Evolutionary conservation across 2,797 vertebrate species (phyloP), one percentile per base, ranked within the genome.

Genomic region (Acrossocheilus fasciatus): DNA sequence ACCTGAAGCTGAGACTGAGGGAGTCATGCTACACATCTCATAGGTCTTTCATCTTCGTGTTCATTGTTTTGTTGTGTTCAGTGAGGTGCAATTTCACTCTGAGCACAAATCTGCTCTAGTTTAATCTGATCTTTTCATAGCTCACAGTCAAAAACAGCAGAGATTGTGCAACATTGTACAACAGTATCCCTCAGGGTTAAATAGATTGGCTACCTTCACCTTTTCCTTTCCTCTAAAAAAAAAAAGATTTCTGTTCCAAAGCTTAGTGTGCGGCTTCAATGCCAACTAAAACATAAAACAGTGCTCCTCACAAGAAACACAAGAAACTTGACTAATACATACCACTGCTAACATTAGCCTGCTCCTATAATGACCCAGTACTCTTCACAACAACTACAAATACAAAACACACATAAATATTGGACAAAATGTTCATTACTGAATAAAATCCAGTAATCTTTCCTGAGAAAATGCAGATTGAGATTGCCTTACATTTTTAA

Each of bases 41-140:
- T 5, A 36, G 50, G 54, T 68, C 17, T 43, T 62, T 17, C 39
- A 45, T 72, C 50, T 72, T 52, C 43, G 1, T 39, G 18, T 76
- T 81, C 75, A 81, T 86, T 76, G 81, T 81, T 81, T 30, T 59
- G 81, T 72, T 73, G 36, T 73, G 54, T 75, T 83, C 82, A n/a
- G 41, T 47, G 26, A 47, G 70, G 70, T 47, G 64, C 41, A 64
- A 74, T 47, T 47, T 36, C 54, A 83, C 54, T 74, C 81, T 23
- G 50, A 82, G 52, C 34, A 18, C 23, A 30, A 18, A 18, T 30
- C 26, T 12, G 9, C 66, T 82, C 34, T n/a, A 14, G 45, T 81
- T 69, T 36, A 69, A 81, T 39, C 45, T 52, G 26, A 41, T 72
- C 36, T 43, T 57, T 72, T 14, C 50, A 17, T 26, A 72, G 50